A percentile compares a stretch with the other conserved stretches of the same genome.
Conservation (phyloP, 2,797 vertebrate species). For the Mycteria americana region DNA sequence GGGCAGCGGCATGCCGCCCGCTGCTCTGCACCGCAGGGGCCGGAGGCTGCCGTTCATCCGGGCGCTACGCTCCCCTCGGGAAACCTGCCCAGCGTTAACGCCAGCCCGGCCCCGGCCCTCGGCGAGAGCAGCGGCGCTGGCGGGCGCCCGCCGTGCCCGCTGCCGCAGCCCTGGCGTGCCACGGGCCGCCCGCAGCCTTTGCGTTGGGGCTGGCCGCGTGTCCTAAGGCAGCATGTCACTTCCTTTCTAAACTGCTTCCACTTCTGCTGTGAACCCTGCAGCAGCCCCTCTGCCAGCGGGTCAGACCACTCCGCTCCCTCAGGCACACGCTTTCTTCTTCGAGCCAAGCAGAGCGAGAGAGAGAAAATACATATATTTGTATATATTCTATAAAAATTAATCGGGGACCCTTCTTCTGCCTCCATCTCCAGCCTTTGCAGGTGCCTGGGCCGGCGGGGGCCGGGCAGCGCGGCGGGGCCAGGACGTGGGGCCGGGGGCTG, state of each 20-base stretch:
- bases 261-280: not conserved
- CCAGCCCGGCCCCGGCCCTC: not conserved
- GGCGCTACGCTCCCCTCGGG: not conserved
- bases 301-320: not conserved
- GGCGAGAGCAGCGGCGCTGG: accelerated
- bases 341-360: not conserved
- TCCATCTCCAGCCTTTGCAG: not conserved
- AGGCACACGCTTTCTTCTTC: not conserved
- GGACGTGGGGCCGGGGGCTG: not conserved
- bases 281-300: not conserved
- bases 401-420: not conserved
- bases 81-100: not conserved
- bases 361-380: not conserved
- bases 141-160: accelerated
- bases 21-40: not conserved
- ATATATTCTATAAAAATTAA: not conserved
- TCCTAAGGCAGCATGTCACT: not conserved
- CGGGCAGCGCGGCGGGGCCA: not conserved
- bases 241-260: not conserved
- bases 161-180: accelerated
- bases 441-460: not conserved
- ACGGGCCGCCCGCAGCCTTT: not conserved
- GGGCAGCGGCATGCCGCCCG: not conserved
- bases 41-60: not conserved
- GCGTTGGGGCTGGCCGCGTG: not conserved